A percentile compares a stretch with the other conserved stretches of the same genome.
Conservation (phyloP, 1,140 invertebrate genomes). For the Hirudo medicinalis region DNA sequence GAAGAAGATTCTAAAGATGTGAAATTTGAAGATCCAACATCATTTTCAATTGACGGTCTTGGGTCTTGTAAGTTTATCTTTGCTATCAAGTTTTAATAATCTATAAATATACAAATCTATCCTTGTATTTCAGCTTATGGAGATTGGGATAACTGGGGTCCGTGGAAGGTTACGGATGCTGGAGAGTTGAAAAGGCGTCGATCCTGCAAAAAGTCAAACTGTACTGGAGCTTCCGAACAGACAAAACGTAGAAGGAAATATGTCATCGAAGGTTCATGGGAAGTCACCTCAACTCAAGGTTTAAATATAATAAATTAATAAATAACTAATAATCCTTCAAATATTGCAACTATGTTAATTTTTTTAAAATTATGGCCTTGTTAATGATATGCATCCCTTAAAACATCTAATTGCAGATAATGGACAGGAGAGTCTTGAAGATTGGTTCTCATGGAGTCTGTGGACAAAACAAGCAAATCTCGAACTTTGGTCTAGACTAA, state of each 20-base stretch:
- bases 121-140: background rate
- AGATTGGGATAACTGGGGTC: background rate
- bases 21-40: background rate
- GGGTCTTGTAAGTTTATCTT: no score
- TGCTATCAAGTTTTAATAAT: no score
- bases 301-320: no score
- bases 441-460: conserved; percentile 6
- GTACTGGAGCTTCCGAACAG: background rate
- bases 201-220: background rate
- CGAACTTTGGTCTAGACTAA: background rate
- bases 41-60: background rate
- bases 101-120: no score
- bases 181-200: background rate
- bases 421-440: background rate
- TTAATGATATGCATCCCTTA: no score
- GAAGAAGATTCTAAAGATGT: no score
- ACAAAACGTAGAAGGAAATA: background rate
- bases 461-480: background rate
- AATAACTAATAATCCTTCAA: no score
- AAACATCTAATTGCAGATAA: no score
- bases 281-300: no score
- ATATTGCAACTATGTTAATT: no score
- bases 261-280: background rate
- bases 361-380: no score
- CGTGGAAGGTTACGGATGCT: background rate